Conservation (phyloP, 2,888 invertebrate species). For the Pedicia rivosa region DNA sequence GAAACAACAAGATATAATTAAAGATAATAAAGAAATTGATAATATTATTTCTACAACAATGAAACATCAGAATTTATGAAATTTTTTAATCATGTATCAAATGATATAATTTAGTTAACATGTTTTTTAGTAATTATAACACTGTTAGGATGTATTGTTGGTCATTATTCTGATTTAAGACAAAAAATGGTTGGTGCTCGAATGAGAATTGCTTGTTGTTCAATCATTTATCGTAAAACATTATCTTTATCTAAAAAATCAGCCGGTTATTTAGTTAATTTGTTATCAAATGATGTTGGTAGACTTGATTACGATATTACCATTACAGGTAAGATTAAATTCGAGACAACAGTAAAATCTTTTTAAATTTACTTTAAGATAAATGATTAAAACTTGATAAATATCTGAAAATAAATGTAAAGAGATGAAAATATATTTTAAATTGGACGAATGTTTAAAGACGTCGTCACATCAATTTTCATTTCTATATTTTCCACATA, state of each 20-base stretch:
- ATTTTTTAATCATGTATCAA: slow-evolving; percentile 19
- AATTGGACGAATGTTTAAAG: too few species aligned
- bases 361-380: too few species aligned
- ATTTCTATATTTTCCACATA: too few species aligned
- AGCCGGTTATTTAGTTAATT: slow-evolving; percentile 81
- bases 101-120: slow-evolving; percentile 25
- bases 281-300: slow-evolving; percentile 86
- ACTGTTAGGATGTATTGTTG: slow-evolving; percentile 22
- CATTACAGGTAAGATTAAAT: too few species aligned
- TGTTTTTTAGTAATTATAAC: slow-evolving; percentile 23
- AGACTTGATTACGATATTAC: slow-evolving; percentile 81
- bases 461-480: too few species aligned
- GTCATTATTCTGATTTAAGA: slow-evolving; percentile 29
- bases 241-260: slow-evolving; percentile 51
- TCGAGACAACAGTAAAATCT: too few species aligned
- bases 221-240: slow-evolving; percentile 52
- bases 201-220: slow-evolving; percentile 47
- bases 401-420: too few species aligned
- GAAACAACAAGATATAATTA: too few species aligned
- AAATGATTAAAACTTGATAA: too few species aligned
- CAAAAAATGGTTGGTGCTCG: slow-evolving; percentile 39
- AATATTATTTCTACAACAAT: too few species aligned
- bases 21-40: too few species aligned
- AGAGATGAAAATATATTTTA: too few species aligned
- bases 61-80: slow-evolving; percentile 5